phyloP scores from a whole-genome alignment of 2,113 vertebrate species.

The Ranitomeya imitator region DNA sequence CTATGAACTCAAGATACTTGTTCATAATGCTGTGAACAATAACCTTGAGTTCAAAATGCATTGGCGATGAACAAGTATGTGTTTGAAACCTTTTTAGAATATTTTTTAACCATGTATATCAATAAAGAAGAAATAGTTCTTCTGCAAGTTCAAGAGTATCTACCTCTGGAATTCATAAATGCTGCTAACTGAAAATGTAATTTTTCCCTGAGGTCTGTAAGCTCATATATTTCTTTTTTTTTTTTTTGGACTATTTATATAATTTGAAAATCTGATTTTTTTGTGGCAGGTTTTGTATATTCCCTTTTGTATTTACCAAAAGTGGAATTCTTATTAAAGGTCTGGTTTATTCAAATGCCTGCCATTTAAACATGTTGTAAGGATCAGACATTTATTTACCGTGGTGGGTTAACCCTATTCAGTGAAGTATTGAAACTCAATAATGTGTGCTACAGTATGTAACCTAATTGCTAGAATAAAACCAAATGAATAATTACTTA shows the following conservation, averaged over 20 bases:
- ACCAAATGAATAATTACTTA: slow-evolving; percentile 86
- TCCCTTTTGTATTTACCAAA: slow-evolving; percentile 19
- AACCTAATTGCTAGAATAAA: slow-evolving; percentile 84
- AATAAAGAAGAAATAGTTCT: too few species aligned
- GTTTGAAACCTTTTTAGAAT: too few species aligned
- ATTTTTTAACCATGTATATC: too few species aligned
- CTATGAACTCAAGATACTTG: too few species aligned
- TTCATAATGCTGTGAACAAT: too few species aligned
- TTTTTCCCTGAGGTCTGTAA: too few species aligned
- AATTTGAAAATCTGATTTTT: not conserved
- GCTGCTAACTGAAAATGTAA: too few species aligned
- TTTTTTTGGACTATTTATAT: not conserved
- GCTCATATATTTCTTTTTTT: too few species aligned
- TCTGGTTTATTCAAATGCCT: slow-evolving; percentile 1
- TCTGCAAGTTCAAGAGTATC: too few species aligned
- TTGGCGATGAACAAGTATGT: too few species aligned
- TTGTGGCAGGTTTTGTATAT: not conserved
- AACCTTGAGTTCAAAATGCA: too few species aligned
- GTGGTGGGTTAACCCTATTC: slow-evolving; percentile 77
- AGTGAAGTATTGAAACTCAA: slow-evolving; percentile 75
- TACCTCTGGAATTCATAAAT: too few species aligned
- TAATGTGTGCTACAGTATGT: slow-evolving; percentile 80
- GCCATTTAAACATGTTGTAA: slow-evolving; percentile 51
- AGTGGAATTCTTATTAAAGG: slow-evolving; percentile 20
- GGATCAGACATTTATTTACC: slow-evolving; percentile 74